These are phyloP conservation scores for Calliopum simillimum DNA, from an alignment of 2,888 invertebrate species.

Conservation along the genomic window DNA sequence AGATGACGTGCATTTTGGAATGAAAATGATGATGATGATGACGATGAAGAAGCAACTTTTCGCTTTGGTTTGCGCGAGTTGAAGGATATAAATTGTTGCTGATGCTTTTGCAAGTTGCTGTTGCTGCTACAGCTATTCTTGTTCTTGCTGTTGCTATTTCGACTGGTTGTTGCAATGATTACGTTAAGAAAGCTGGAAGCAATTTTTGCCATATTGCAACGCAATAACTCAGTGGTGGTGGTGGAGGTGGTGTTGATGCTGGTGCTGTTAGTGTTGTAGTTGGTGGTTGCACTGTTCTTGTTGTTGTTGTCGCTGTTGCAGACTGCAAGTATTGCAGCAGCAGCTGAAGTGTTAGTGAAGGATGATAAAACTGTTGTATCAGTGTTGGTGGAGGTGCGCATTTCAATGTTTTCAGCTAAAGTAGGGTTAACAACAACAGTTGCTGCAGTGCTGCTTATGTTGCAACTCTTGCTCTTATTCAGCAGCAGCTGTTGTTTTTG, in stretches of 20 bases:
- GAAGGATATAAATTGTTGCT: constrained; percentile 43
- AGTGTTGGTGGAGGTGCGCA: neutral
- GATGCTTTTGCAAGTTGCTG: constrained; percentile 22
- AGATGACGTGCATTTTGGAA: neutral
- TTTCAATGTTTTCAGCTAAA: too few species aligned
- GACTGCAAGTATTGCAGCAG: neutral
- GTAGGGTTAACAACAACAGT: neutral
- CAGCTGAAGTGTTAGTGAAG: neutral
- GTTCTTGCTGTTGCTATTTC: constrained; percentile 24
- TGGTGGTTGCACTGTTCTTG: constrained; percentile 7
- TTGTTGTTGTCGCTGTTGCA: neutral
- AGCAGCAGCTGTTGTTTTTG: too few species aligned
- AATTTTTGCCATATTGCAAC: constrained; percentile 33
- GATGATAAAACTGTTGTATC: too few species aligned
- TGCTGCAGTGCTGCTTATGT: neutral
- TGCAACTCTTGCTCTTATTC: neutral
- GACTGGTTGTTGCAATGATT: constrained; percentile 18
- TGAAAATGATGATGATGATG: constrained; percentile 7
- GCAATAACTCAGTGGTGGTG: constrained; percentile 26
- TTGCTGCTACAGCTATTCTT: constrained; percentile 31
- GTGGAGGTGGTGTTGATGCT: neutral
- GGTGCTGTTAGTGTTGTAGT: constrained; percentile 24
- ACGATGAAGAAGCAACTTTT: constrained; percentile 34
- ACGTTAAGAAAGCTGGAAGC: constrained; percentile 25
- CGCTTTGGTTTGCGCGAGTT: constrained; percentile 44